Evolutionary conservation across 2,888 invertebrate genomes (phyloP), one percentile per base, ranked within the genome.

Genomic region (Luffia ferchaultella): DNA sequence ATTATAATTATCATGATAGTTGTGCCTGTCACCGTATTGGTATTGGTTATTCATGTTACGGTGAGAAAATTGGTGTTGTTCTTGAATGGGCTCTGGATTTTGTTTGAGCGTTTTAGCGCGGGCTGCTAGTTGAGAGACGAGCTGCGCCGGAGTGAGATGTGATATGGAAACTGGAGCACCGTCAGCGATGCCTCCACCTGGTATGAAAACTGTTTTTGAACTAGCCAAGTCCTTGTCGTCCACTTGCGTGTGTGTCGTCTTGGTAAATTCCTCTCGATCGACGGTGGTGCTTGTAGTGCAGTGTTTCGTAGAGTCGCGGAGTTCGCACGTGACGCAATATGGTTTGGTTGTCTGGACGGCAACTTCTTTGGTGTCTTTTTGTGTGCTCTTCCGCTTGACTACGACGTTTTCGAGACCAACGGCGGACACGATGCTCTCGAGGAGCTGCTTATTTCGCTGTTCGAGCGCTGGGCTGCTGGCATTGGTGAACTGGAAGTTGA

Each of bases 81-180:
- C 20, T n/a, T 17, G 16, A 2, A 48, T 7, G 0, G 62, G 57
- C 1, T 75, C 73, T 0, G 63, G 45, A 46, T 79, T 72, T 59
- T 79, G 74, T 18, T 40, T n/a, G 57, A 82, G 53, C 1, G 79
- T 76, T 63, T 82, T 83, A 54, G 83, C 83, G 19, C 80, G 71
- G 9, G 82, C 82, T 18, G 79, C 80, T 45, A 82, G 58, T 61
- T 80, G 83, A 0, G 79, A 80, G 50, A 83, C 80, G 50, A 83
- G 60, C 58, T 83, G 83, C 20, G 83, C 83, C 1, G 83, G 80
- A 15, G 83, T 83, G 57, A 83, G 63, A 52, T 83, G 83, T 16
- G 80, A 72, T 48, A 83, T 78, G 2, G 83, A 83, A 52, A 83
- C 73, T 1, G 76, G 65, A 19, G 71, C 70, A 30, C 71, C 66